Conservation (phyloP, 2,113 vertebrate genomes). For the Mus pahari region DNA sequence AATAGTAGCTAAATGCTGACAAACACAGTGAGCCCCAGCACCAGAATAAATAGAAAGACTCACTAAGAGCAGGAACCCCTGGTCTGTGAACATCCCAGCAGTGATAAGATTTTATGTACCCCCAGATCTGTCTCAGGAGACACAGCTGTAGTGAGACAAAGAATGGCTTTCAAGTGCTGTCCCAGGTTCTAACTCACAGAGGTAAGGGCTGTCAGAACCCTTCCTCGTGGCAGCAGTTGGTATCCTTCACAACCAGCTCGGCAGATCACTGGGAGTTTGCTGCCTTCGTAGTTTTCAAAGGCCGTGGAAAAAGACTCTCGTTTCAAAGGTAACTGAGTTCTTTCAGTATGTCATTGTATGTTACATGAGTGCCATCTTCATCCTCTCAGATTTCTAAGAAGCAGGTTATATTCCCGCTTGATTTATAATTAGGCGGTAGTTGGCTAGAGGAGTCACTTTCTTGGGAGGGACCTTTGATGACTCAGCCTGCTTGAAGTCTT, state of each 20-base stretch:
- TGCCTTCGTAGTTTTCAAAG: not conserved
- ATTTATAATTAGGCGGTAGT: not conserved
- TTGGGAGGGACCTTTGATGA: not conserved
- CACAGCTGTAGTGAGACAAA: rapidly evolving
- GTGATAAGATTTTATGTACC: not conserved
- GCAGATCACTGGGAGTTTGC: not conserved
- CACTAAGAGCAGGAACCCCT: not conserved
- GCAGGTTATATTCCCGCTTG: not conserved
- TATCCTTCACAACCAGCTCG: not conserved
- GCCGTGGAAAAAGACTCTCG: not conserved
- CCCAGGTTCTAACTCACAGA: not conserved
- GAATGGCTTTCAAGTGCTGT: not conserved
- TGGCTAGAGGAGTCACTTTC: not conserved
- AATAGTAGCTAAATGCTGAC: not conserved
- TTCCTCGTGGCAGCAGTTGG: not conserved
- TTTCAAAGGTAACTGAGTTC: not conserved
- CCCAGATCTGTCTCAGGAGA: no score
- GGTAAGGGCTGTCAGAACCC: rapidly evolving
- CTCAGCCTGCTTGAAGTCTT: not conserved
- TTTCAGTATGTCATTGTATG: not conserved
- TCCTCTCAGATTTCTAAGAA: not conserved
- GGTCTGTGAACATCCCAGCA: not conserved
- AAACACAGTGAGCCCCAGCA: not conserved
- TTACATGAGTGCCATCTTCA: not conserved
- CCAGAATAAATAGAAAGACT: not conserved